These are phyloP conservation scores for Sebastes oblongus DNA, from an alignment of 2,797 vertebrate species.

Conservation along the genomic window DNA sequence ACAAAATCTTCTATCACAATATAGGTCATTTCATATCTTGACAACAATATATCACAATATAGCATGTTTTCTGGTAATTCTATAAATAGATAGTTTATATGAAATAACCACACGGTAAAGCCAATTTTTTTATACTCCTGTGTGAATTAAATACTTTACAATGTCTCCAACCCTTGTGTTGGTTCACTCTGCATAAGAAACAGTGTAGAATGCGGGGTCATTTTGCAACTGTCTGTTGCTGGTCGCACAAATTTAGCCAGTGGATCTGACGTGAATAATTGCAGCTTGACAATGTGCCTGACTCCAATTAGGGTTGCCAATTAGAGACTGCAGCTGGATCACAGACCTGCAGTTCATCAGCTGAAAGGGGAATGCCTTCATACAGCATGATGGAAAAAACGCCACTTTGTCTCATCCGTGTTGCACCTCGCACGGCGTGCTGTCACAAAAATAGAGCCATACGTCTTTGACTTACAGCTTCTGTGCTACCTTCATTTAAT, in stretches of 20 bases:
- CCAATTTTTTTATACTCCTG: too few species aligned
- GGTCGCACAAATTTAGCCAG: not conserved
- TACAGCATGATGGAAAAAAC: not conserved
- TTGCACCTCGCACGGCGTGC: not conserved
- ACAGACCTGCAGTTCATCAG: constrained; percentile 7
- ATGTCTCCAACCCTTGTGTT: not conserved
- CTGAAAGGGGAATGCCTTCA: not conserved
- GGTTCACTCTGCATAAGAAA: not conserved
- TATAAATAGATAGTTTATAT: too few species aligned
- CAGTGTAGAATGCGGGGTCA: not conserved
- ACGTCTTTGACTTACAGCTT: not conserved
- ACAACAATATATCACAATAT: not conserved
- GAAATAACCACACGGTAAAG: too few species aligned
- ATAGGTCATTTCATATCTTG: not conserved
- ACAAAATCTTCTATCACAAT: not conserved
- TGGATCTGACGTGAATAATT: constrained; percentile 2
- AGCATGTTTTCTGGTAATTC: not conserved
- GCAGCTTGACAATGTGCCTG: constrained; percentile 16
- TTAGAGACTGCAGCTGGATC: constrained; percentile 27
- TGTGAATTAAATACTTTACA: not conserved
- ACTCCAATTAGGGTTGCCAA: constrained; percentile 7
- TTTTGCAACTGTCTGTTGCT: not conserved
- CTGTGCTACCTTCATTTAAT: not conserved
- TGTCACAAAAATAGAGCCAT: not conserved
- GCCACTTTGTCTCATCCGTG: not conserved